These are phyloP conservation scores for Ceryle rudis DNA, from an alignment of 2,797 vertebrate genomes.

Conservation along the genomic window DNA sequence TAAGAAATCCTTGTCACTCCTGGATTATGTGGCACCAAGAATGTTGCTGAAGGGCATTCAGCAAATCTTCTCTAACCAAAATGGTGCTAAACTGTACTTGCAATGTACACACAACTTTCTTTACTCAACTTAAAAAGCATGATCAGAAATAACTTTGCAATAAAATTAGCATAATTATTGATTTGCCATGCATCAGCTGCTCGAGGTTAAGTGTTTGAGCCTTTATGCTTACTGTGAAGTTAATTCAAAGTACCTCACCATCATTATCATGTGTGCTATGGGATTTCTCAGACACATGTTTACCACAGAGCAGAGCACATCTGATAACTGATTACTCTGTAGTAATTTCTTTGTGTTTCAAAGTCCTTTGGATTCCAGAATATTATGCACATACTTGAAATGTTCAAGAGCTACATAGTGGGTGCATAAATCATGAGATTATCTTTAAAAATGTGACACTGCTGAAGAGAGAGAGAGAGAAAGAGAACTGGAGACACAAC, in stretches of 20 bases:
- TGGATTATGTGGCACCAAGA: neutral
- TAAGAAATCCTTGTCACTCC: neutral
- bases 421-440: neutral
- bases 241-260: neutral
- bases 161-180: conserved; percentile 28
- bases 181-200: conserved; percentile 13
- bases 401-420: neutral
- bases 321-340: neutral
- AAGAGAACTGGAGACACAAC: neutral
- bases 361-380: neutral
- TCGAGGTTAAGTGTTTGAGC: conserved; percentile 32
- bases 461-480: neutral
- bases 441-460: neutral
- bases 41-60: neutral
- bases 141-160: neutral
- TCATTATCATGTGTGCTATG: neutral
- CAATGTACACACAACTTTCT: neutral
- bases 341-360: neutral
- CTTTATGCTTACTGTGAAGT: neutral
- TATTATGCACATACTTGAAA: neutral
- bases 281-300: neutral
- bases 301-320: neutral
- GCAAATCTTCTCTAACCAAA: neutral
- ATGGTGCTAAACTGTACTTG: neutral
- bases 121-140: neutral